A percentile compares a stretch with the other conserved stretches of the same genome.
Evolutionary conservation across 2,888 invertebrate species (phyloP).

Genomic region (Unio delphinus): DNA sequence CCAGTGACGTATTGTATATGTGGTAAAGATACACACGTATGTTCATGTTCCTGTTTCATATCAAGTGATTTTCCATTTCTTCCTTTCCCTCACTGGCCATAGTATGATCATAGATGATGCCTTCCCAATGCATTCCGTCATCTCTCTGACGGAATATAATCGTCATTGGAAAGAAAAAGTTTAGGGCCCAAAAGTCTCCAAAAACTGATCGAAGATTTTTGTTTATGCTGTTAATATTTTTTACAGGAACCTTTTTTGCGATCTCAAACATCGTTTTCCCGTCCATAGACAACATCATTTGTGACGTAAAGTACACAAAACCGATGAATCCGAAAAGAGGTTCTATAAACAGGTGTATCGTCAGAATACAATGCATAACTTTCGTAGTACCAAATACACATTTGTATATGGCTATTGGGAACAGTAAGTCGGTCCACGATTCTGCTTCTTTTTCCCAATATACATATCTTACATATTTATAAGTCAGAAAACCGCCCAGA

Average conservation of each 20-base stretch:
- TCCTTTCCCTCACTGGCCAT: too few relatives aligned
- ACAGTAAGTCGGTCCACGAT: slow-evolving; percentile 26
- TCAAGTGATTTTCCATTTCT: too few relatives aligned
- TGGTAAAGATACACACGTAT: too few relatives aligned
- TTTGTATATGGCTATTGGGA: slow-evolving; percentile 28
- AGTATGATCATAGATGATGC: slow-evolving; percentile 1
- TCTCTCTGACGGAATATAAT: slow-evolving; percentile 47
- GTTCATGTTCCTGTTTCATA: too few relatives aligned
- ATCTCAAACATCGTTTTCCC: slow-evolving; percentile 49
- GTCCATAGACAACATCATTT: slow-evolving; percentile 25
- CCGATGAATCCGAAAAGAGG: slow-evolving; percentile 31
- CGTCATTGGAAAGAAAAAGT: slow-evolving; percentile 55
- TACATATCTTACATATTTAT: slow-evolving; percentile 24
- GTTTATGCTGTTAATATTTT: slow-evolving; percentile 23
- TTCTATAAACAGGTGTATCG: slow-evolving; percentile 39
- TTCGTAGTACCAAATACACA: slow-evolving; percentile 23
- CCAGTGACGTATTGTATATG: too few relatives aligned
- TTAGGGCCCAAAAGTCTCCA: slow-evolving; percentile 56
- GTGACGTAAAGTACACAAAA: slow-evolving; percentile 34
- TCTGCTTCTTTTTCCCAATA: slow-evolving; percentile 14
- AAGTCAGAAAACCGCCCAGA: slow-evolving; percentile 28
- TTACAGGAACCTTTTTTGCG: slow-evolving; percentile 37
- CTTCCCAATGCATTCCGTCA: slow-evolving; percentile 48
- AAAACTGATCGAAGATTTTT: slow-evolving; percentile 53
- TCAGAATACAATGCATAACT: slow-evolving; percentile 19